Percentiles rank a stretch among this genome's conserved stretches.
Conservation (phyloP, 2,888 invertebrate genomes). For the Cheiracanthium punctorium region DNA sequence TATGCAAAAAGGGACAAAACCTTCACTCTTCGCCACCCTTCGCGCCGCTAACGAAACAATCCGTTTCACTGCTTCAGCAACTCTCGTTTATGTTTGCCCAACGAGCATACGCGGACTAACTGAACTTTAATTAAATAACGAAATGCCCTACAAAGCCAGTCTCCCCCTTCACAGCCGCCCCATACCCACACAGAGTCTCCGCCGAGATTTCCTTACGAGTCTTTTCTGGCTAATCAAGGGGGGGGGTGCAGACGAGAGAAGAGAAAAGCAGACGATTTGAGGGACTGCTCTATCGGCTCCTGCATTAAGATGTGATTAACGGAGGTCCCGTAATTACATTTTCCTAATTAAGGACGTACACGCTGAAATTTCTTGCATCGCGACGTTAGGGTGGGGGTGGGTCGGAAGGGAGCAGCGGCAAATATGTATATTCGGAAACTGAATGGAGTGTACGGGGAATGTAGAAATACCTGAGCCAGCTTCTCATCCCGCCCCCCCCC, state of each 20-base stretch:
- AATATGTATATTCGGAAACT: too few species aligned
- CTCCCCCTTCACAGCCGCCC: neutral
- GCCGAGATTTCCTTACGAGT: neutral
- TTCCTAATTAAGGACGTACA: constrained; percentile 6
- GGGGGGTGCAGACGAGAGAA: neutral
- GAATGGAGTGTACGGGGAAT: neutral
- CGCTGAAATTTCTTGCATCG: neutral
- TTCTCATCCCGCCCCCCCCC: too few species aligned
- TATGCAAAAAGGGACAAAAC: too few species aligned
- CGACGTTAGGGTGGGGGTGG: neutral
- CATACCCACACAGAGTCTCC: neutral
- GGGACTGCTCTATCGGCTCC: neutral
- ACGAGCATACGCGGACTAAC: neutral
- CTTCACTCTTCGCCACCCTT: too few species aligned
- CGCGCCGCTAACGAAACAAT: too few species aligned
- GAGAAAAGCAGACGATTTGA: neutral
- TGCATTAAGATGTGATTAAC: constrained; percentile 9
- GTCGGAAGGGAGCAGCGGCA: too few species aligned
- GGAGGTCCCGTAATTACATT: constrained; percentile 3
- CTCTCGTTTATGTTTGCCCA: too few species aligned
- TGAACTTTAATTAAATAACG: constrained; percentile 3
- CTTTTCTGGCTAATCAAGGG: constrained; percentile 2
- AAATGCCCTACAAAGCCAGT: neutral
- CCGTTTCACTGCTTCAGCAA: too few species aligned
- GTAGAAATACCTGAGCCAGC: neutral